phyloP scores from a whole-genome alignment of 2,888 invertebrate genomes.

The Pseudeuparius sepicola region DNA sequence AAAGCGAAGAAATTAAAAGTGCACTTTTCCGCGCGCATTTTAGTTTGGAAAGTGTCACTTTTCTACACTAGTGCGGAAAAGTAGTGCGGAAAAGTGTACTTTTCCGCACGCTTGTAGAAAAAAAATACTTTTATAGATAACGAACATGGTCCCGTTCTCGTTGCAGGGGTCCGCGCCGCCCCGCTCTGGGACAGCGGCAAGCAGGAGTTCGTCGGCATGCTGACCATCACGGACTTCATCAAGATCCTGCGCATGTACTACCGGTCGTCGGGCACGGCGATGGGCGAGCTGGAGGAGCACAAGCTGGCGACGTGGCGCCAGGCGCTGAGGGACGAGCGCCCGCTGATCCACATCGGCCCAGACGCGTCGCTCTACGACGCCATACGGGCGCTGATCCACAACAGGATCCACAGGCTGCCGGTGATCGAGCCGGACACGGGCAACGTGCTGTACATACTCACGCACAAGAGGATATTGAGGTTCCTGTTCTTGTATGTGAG shows the following conservation, averaged over 20 bases:
- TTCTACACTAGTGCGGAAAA: no score
- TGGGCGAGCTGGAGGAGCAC: constrained; percentile 96
- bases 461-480: constrained; percentile 94
- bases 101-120: no score
- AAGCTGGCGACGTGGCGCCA: constrained; percentile 94
- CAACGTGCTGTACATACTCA: constrained; percentile 95
- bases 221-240: constrained; percentile 99
- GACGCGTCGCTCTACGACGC: constrained; percentile 91
- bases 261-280: constrained; percentile 82
- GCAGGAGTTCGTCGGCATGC: constrained; percentile 94
- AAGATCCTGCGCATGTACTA: constrained; percentile 97
- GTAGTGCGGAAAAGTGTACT: no score
- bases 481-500: constrained; percentile 98
- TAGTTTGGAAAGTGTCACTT: no score
- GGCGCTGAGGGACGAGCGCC: constrained; percentile 76
- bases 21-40: no score
- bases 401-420: constrained; percentile 93
- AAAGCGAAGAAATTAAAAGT: no score
- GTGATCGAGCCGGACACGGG: constrained; percentile 93
- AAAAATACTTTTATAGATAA: no score
- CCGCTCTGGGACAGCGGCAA: constrained; percentile 93
- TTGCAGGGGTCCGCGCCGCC: constrained; percentile 86
- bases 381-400: constrained; percentile 78
- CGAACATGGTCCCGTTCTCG: no score
- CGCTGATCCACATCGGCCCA: constrained; percentile 83